Conservation (phyloP, 2,888 invertebrate species). For the Carterocephalus palaemon region DNA sequence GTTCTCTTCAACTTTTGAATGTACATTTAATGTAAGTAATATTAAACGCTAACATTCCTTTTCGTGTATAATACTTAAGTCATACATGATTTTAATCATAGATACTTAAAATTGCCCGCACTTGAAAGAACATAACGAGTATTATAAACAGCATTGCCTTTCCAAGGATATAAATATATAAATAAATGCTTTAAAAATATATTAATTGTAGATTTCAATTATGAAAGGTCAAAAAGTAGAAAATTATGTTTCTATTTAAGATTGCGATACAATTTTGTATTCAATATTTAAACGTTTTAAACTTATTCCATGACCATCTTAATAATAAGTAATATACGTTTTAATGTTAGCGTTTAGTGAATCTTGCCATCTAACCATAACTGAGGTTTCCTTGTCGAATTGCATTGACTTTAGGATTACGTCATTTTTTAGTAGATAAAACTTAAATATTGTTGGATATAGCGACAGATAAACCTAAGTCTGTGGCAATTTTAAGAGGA, state of each 20-base stretch:
- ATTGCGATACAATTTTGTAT: slow-evolving; percentile 13
- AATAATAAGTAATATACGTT: slow-evolving; percentile 24
- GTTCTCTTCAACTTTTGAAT: slow-evolving; percentile 55
- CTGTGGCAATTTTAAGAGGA: slow-evolving; percentile 42
- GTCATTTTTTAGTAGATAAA: slow-evolving; percentile 6
- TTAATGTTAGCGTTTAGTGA: slow-evolving; percentile 76
- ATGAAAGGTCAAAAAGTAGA: slow-evolving; percentile 7
- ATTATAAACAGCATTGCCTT: slow-evolving; percentile 1
- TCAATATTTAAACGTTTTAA: slow-evolving; percentile 14
- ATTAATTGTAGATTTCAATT: slow-evolving; percentile 8
- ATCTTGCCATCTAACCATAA: slow-evolving; percentile 69
- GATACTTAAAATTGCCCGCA: slow-evolving; percentile 4
- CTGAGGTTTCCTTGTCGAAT: slow-evolving; percentile 54
- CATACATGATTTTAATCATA: slow-evolving; percentile 21
- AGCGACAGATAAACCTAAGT: slow-evolving; percentile 34
- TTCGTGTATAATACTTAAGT: slow-evolving; percentile 38
- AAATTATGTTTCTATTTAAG: slow-evolving; percentile 7
- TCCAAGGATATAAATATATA: too few species aligned
- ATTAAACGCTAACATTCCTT: slow-evolving; percentile 76
- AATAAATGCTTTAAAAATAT: slow-evolving; percentile 4
- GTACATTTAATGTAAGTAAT: slow-evolving; percentile 57
- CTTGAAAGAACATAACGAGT: too few species aligned
- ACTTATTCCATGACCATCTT: slow-evolving; percentile 10
- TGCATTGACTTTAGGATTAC: slow-evolving; percentile 41
- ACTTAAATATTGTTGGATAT: slow-evolving; percentile 4